These are phyloP conservation scores for Drosophila testacea DNA, from an alignment of 2,888 invertebrate species.

Conservation along the genomic window DNA sequence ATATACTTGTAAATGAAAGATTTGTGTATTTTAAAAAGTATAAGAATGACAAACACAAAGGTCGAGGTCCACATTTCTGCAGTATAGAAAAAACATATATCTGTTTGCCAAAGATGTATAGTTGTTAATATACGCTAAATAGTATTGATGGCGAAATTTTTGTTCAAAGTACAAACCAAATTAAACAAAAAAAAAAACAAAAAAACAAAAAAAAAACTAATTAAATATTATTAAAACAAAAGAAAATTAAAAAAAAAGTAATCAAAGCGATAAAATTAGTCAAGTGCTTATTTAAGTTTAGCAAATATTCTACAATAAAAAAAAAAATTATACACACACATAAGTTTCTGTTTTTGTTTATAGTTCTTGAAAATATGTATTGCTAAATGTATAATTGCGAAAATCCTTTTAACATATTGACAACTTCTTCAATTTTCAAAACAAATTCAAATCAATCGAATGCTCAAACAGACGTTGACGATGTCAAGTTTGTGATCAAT, in stretches of 20 bases:
- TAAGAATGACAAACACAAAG: slow-evolving; percentile 75
- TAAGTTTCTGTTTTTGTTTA: slow-evolving; percentile 78
- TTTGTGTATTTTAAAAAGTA: slow-evolving; percentile 74
- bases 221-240: slow-evolving; percentile 16
- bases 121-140: slow-evolving; percentile 81
- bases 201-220: slow-evolving; percentile 14
- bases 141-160: slow-evolving; percentile 85
- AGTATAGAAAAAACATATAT: slow-evolving; percentile 78
- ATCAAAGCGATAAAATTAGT: slow-evolving; percentile 13
- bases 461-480: slow-evolving; percentile 92
- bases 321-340: slow-evolving; percentile 60
- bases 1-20: slow-evolving; percentile 58
- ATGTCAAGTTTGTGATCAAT: slow-evolving; percentile 99
- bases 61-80: slow-evolving; percentile 85
- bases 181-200: slow-evolving; percentile 37
- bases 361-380: slow-evolving; percentile 67
- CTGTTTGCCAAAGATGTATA: slow-evolving; percentile 80
- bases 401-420: slow-evolving; percentile 62
- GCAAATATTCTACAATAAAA: slow-evolving; percentile 39
- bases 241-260: slow-evolving; percentile 10
- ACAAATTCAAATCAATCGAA: slow-evolving; percentile 24
- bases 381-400: slow-evolving; percentile 33
- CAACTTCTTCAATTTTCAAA: slow-evolving; percentile 78
- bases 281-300: slow-evolving; percentile 70
- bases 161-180: slow-evolving; percentile 82